Evolutionary conservation across 2,113 vertebrate genomes (phyloP), one percentile per base, ranked within the genome.

Genomic region (Lycaon pictus): DNA sequence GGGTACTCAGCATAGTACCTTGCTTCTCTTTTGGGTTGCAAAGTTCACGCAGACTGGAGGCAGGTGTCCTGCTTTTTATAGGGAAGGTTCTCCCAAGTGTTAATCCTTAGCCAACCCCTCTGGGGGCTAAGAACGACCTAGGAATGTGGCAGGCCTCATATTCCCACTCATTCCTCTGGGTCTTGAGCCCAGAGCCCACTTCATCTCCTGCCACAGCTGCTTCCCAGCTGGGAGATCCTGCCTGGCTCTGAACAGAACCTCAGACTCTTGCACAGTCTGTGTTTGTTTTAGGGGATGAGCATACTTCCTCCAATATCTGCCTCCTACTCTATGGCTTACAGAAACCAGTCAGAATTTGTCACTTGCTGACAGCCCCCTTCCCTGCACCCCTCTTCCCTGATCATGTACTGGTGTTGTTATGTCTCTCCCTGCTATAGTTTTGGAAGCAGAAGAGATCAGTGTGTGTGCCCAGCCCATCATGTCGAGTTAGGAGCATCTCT

Each of bases 371-470:
- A 5, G 43, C 3, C 35, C 27, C 32, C 17, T 69, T 35, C 69
- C 63, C 7, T 3, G 11, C 1, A 11, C 55, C 29, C 27, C 62
- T 48, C 56, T 88, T 60, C 22, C 16, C 58, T 23, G 69, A 60
- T 11, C 16, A 3, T 13, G 0, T 12, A 2, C 20, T 2, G 5
- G 13, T 25, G 71, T 23, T 23, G 76, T 55, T 19, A 4, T n/a
- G 27, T 29, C 35, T 83, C 87, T 95, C 23, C 51, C 29, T 63
- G 60, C 77, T 51, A 3, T 13, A 1, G 5, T 63, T 51, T 37
- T 29, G 5, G 23, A 80, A 51, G 35, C 76, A 60, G 11, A 93
- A 23, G 76, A 60, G 37, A 55, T 29, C 12, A 19, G 2, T 15
- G 4, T 60, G 65, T 53, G 63, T 43, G 32, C 35, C 58, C 29